Base-by-base conservation (phyloP, 2,113 vertebrate species). In the Alligator mississippiensis region DNA sequence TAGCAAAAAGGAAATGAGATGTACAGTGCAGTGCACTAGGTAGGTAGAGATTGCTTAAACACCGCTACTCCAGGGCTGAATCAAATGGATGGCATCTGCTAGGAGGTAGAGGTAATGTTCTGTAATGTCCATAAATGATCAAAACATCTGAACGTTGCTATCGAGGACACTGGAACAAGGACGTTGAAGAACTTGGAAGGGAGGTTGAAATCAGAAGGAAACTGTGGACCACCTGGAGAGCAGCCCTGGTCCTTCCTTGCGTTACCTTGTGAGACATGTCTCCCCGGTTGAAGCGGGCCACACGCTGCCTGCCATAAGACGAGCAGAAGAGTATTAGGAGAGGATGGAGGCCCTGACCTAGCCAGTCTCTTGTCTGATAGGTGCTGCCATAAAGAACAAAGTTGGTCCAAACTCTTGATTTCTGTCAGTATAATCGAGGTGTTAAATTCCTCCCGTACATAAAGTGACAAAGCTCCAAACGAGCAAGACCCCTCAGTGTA, bases 1-100 rank as follows among this genome's bases (percentile, higher is more conserved):
- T 96, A 95, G 25, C 77, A 79, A 79, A 86, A 95, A 77, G 77
- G 85, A 95, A 95, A 88, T 86, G 91, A 89, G 79, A 75, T 55
- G 75, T 90, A 85, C 92, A 91, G 34, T 96, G 90, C 66, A 77
- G 63, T 62, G 75, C 34, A 34, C 34, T 81, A 18, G 34, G 25
- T 70, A 18, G 84, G 84, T 91, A 83, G 30, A 85, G 91, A 92
- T 83, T 86, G 92, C 58, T 96, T 93, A 84, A 96, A 80, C 78
- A 84, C 80, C 19, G 10, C 92, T 77, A 80, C 77, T 55, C 61
- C 87, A 91, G 82, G 75, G 62, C 75, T 86, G 15, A 84, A 90
- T 47, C 24, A 80, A 90, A 87, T 81, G 30, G 58, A 64, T 77
- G 22, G 2, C 0, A 1, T 60, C 92, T 86, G 83, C 92, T 94